These are phyloP conservation scores for Trichopoda pennipes DNA, from an alignment of 2,888 invertebrate genomes.

Conservation along the genomic window DNA sequence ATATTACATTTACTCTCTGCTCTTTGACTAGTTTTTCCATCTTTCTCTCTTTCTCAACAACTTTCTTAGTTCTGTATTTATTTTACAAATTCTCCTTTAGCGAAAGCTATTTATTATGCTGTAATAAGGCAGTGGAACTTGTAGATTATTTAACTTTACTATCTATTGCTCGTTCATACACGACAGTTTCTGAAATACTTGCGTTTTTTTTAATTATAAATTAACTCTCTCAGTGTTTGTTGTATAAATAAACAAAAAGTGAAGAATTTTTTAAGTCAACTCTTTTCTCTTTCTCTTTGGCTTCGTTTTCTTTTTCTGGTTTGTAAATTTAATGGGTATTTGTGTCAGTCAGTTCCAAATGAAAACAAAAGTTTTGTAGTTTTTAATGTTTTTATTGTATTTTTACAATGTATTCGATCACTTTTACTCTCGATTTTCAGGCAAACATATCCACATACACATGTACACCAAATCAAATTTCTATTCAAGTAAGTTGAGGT, in stretches of 20 bases:
- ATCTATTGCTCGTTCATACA: not conserved
- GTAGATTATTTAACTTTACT: conserved; percentile 25
- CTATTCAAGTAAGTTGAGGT: conserved; percentile 7
- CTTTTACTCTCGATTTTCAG: conserved; percentile 76
- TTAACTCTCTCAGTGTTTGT: conserved; percentile 52
- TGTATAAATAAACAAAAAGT: conserved; percentile 10
- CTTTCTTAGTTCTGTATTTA: conserved; percentile 40
- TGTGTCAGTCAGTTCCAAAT: conserved; percentile 62
- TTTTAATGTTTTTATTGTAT: conserved; percentile 10
- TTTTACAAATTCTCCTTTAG: conserved; percentile 33
- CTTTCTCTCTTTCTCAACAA: conserved; percentile 19
- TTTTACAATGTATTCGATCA: conserved; percentile 69
- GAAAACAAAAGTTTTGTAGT: conserved; percentile 64
- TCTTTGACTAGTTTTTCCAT: not conserved
- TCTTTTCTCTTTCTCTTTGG: conserved; percentile 9
- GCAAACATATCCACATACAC: conserved; percentile 46
- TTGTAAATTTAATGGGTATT: conserved; percentile 45
- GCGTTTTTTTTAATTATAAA: not conserved
- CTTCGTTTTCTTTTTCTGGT: conserved; percentile 35
- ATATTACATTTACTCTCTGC: conserved; percentile 17
- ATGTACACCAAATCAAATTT: not conserved
- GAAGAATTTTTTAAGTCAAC: conserved; percentile 42
- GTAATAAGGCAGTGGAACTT: conserved; percentile 49
- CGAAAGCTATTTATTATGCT: conserved; percentile 59
- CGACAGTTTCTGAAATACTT: not conserved